Base-by-base conservation (phyloP, 1,140 invertebrate genomes). In the Elysia chlorotica region DNA sequence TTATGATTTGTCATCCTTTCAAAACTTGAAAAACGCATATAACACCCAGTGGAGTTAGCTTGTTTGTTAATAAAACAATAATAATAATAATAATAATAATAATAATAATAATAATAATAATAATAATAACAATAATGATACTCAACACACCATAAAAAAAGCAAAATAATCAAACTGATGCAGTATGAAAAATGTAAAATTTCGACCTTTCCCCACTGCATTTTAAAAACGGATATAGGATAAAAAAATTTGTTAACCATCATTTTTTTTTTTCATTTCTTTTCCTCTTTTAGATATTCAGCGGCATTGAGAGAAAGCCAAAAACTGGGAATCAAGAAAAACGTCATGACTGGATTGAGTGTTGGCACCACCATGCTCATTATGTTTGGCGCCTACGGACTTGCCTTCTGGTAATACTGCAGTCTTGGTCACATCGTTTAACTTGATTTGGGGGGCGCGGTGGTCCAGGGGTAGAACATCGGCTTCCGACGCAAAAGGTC, bases 371-470 rank as follows among this genome's bases (percentile, higher is more conserved):
- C 91, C 1, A 85, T 91, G 73, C 86, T 95, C 1, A 91, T 93
- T 65, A 93, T 94, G 74, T 96, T 94, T 83, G 88, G 88, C 10
- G 90, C 92, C 0, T 96, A 94, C 81, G 92, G 92, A 2, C 82
- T 96, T 14, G 93, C 94, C 0, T 95, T 96, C 83, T 96, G 93
- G 93, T 96, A 33, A 38, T 37, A 48, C 5, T n/a, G n/a, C n/a
- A n/a, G n/a, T n/a, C n/a, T n/a, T n/a, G n/a, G n/a, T n/a, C n/a
- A n/a, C n/a, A n/a, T n/a, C n/a, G n/a, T n/a, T n/a, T n/a, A n/a
- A n/a, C n/a, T n/a, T n/a, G n/a, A n/a, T n/a, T n/a, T n/a, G n/a
- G n/a, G n/a, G n/a, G n/a, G n/a, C n/a, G n/a, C n/a, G n/a, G n/a
- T n/a, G n/a, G n/a, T n/a, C n/a, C n/a, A n/a, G n/a, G n/a, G n/a